These are phyloP conservation scores for Dicrostonyx torquatus DNA, from an alignment of 2,797 vertebrate genomes.

Conservation along the genomic window DNA sequence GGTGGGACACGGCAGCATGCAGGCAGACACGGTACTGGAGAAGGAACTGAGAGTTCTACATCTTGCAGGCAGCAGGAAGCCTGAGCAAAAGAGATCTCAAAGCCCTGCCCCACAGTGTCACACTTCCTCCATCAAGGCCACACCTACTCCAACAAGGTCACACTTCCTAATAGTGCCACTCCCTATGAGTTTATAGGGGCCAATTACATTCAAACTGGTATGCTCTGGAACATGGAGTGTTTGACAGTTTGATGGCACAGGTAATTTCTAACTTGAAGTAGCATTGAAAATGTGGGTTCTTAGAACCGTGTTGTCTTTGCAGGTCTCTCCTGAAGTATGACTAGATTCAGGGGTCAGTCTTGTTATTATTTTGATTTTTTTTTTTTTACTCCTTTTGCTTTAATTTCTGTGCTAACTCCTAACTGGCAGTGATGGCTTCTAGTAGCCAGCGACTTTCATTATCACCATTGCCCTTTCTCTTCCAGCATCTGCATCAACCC, in stretches of 20 bases:
- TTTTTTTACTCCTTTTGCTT: neutral
- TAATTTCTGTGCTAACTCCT: neutral
- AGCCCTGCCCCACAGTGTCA: neutral
- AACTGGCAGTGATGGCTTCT: neutral
- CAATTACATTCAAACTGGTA: neutral
- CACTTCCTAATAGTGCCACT: neutral
- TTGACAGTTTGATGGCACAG: neutral
- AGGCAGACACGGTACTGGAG: neutral
- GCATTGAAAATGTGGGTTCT: neutral
- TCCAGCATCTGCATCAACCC: neutral
- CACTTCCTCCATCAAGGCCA: neutral
- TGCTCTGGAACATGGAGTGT: neutral
- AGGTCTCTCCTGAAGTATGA: neutral
- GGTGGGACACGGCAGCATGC: neutral
- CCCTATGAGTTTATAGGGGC: neutral
- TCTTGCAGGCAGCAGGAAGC: neutral
- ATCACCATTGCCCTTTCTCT: neutral
- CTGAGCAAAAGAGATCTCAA: neutral
- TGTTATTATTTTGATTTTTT: neutral
- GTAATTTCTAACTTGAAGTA: neutral
- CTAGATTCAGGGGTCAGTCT: neutral
- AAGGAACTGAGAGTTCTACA: neutral
- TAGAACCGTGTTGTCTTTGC: neutral
- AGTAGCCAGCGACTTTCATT: neutral
- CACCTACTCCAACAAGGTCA: neutral